Percentiles rank a stretch among this genome's conserved stretches.
phyloP scores from a whole-genome alignment of 2,797 vertebrate species.

The Holocentrus rufus region DNA sequence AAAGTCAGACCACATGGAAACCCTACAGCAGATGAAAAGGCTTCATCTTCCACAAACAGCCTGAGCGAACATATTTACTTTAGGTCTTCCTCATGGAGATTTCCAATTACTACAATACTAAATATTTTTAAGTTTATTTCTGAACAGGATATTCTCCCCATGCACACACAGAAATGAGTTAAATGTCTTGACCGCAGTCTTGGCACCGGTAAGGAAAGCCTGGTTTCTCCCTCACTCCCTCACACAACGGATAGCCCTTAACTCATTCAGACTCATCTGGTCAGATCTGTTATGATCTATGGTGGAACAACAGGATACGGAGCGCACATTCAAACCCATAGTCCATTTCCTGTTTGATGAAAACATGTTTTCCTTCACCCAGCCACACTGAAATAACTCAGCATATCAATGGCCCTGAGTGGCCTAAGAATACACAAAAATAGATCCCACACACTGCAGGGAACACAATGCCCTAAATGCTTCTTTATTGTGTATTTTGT shows the following conservation, averaged over 20 bases:
- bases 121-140: neutral
- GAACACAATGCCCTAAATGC: no score
- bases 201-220: constrained; percentile 16
- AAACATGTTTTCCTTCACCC: constrained; percentile 51
- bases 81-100: neutral
- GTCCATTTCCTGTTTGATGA: constrained; percentile 48
- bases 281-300: constrained; percentile 34
- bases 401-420: constrained; percentile 9
- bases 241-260: constrained; percentile 15
- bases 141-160: constrained; percentile 1
- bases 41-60: constrained; percentile 19
- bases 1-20: neutral
- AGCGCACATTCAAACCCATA: constrained; percentile 33
- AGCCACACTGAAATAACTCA: constrained; percentile 45
- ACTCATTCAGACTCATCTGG: constrained; percentile 27
- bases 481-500: no score
- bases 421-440: neutral
- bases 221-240: constrained; percentile 19
- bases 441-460: neutral
- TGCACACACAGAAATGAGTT: constrained; percentile 13
- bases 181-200: constrained; percentile 21
- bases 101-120: constrained; percentile 1
- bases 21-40: constrained; percentile 2
- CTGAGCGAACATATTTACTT: neutral
- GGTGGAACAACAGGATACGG: constrained; percentile 43